Evolutionary conservation across 1,140 invertebrate genomes (phyloP).

Genomic region (Whitmania pigra): DNA sequence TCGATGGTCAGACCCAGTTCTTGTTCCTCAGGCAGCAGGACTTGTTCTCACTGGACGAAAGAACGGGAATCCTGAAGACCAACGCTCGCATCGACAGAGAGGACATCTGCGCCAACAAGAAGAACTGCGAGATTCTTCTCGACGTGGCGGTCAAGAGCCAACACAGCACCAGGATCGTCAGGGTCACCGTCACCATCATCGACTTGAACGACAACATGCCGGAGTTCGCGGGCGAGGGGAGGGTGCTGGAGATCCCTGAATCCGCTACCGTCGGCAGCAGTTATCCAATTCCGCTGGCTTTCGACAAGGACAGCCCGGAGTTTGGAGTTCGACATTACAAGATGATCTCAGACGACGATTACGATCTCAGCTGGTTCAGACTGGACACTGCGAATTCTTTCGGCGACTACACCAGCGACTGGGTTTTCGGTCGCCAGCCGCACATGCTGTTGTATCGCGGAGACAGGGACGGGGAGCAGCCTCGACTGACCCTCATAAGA

Average conservation of each 20-base stretch:
- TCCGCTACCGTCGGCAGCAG: neutral
- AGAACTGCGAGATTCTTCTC: slow-evolving; percentile 11
- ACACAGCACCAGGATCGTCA: neutral
- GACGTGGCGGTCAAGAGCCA: slow-evolving; percentile 13
- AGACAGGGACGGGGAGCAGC: neutral
- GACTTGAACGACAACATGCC: slow-evolving; percentile 23
- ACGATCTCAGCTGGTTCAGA: neutral
- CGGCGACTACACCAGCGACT: neutral
- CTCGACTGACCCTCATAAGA: slow-evolving; percentile 39
- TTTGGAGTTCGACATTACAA: slow-evolving; percentile 9
- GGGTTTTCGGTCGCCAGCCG: neutral
- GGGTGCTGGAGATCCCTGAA: slow-evolving; percentile 3
- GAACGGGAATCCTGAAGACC: neutral
- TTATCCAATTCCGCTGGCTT: slow-evolving; percentile 12
- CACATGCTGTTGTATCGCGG: neutral
- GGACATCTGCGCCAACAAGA: slow-evolving; percentile 1
- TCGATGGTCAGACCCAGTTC: neutral
- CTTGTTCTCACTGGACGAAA: slow-evolving; percentile 9
- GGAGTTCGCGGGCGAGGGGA: slow-evolving; percentile 11
- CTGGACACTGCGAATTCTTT: neutral
- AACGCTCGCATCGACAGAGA: slow-evolving; percentile 16
- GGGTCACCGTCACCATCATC: slow-evolving; percentile 17
- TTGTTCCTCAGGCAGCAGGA: neutral
- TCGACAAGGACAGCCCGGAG: slow-evolving; percentile 16
- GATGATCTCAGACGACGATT: slow-evolving; percentile 5